phyloP scores from a whole-genome alignment of 2,113 vertebrate genomes.

The Canis aureus region DNA sequence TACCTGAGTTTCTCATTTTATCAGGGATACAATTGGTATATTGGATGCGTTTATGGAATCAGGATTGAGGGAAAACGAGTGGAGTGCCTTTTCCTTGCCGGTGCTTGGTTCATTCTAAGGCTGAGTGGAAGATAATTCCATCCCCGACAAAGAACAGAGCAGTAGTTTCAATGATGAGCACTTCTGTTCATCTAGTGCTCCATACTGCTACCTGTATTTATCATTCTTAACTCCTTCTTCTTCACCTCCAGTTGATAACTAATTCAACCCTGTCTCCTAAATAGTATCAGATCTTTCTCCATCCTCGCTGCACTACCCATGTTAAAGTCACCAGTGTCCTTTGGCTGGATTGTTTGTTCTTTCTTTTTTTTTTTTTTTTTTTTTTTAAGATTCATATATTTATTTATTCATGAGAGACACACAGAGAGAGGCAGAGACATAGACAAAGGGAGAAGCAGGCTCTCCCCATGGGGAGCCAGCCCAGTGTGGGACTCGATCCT shows the following conservation, averaged over 20 bases:
- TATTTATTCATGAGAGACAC: no score
- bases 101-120: neutral
- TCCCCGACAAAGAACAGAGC: neutral
- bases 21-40: neutral
- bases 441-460: no score
- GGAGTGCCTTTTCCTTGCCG: neutral
- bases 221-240: neutral
- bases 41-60: neutral
- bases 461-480: no score
- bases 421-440: no score
- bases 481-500: no score
- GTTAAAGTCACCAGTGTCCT: neutral
- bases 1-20: neutral
- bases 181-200: neutral
- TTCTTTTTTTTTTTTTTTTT: no score
- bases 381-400: no score
- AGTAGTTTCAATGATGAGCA: neutral
- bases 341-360: neutral
- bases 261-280: neutral
- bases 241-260: neutral
- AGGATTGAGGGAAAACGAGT: neutral
- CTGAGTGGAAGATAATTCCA: neutral
- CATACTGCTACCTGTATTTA: neutral
- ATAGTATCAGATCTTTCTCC: neutral
- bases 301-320: neutral